Conservation (phyloP, 1,140 invertebrate species). For the Zophobas morio region DNA sequence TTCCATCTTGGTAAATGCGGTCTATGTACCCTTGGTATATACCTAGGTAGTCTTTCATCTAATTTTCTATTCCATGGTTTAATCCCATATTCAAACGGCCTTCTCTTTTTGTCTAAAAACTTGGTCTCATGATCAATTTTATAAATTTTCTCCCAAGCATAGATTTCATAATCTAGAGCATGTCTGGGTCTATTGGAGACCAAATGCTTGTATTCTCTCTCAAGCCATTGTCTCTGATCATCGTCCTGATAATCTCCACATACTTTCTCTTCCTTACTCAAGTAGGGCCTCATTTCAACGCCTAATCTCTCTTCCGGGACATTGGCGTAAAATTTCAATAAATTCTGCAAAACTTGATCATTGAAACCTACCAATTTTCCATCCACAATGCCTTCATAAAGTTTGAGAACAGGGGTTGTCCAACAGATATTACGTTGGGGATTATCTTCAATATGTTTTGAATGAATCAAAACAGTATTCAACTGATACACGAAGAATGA, state of each 20-base stretch:
- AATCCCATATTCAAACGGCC: constrained; percentile 77
- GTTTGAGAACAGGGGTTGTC: constrained; percentile 77
- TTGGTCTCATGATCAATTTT: constrained; percentile 78
- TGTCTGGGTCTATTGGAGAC: constrained; percentile 76
- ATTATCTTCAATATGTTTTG: constrained; percentile 75
- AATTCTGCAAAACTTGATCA: constrained; percentile 80
- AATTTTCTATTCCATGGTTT: constrained; percentile 74
- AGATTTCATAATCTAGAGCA: constrained; percentile 76
- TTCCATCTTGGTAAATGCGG: constrained; percentile 72
- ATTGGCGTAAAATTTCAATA: constrained; percentile 85
- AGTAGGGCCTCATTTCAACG: constrained; percentile 81
- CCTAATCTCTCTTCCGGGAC: constrained; percentile 74
- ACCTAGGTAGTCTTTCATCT: constrained; percentile 76
- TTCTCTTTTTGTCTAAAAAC: constrained; percentile 75
- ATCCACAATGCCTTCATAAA: constrained; percentile 83
- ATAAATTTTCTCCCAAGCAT: constrained; percentile 85
- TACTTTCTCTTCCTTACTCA: constrained; percentile 73
- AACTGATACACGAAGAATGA: constrained; percentile 91
- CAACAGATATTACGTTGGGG: constrained; percentile 85
- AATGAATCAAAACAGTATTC: constrained; percentile 83
- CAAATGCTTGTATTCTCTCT: constrained; percentile 78
- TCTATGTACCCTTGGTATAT: constrained; percentile 77
- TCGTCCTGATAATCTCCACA: constrained; percentile 78
- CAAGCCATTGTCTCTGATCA: constrained; percentile 78
- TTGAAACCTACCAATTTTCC: constrained; percentile 85